phyloP scores from a whole-genome alignment of 2,888 invertebrate genomes.

The Plebejus melissa region DNA sequence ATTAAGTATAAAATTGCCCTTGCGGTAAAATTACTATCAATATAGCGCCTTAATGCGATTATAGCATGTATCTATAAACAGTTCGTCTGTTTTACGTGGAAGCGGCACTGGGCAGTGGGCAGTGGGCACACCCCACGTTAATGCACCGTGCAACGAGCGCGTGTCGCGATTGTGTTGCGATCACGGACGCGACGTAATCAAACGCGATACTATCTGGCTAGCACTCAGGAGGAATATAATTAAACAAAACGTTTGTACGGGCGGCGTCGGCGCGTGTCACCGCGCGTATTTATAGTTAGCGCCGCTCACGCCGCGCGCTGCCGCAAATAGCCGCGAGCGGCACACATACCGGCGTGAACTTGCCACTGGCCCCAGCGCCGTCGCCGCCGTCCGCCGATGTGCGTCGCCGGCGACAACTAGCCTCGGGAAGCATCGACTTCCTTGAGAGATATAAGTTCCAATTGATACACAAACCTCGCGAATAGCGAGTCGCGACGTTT shows the following conservation, averaged over 20 bases:
- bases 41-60: too few species aligned
- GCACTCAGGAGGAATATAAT: conserved; percentile 18
- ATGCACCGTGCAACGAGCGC: background rate
- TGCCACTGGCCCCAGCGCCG: conserved; percentile 34
- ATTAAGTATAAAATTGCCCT: too few species aligned
- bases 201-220: background rate
- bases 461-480: background rate
- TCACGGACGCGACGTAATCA: conserved; percentile 7
- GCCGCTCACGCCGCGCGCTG: conserved; percentile 16
- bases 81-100: background rate
- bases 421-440: background rate
- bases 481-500: background rate
- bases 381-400: background rate
- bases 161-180: conserved; percentile 7
- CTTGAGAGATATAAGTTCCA: background rate
- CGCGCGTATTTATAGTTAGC: conserved; percentile 23
- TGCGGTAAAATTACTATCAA: too few species aligned
- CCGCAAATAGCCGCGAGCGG: conserved; percentile 16
- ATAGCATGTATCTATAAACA: background rate
- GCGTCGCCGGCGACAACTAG: background rate
- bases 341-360: conserved; percentile 26
- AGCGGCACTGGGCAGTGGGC: background rate
- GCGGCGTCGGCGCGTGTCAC: conserved; percentile 16
- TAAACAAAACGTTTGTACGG: conserved; percentile 22
- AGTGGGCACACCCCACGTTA: background rate